Base-by-base conservation (phyloP, 2,888 invertebrate species). In the Cantharis flavilabris region DNA sequence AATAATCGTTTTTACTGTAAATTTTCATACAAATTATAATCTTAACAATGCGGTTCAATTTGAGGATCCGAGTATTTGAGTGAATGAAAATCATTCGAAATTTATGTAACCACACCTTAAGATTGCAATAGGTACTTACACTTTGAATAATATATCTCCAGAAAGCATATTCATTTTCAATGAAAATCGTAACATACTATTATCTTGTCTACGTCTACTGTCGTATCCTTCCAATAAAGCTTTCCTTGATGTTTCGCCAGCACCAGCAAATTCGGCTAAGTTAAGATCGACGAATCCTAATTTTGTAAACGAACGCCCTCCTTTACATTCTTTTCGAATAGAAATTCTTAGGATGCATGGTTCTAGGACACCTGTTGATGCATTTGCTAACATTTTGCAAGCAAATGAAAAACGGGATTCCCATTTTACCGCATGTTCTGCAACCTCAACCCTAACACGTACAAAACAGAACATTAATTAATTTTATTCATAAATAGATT, bases 261-360 rank as follows among this genome's bases (percentile, higher is more conserved):
- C 94, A 80, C 98, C 98, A 75, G 99, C 98, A 89, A 96, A 96
- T 90, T 98, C 98, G 77, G 98, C 97, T 87, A 99, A 92, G 91
- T 99, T 98, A 85, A 99, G 92, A 90, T 98, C 98, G 84, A 96
- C 98, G 91, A 97, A 99, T 83, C 99, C 99, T 85, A 99, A 92
- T 91, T 99, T 99, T 90, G 96, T 96, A 90, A 94, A 96, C 81
- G 96, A 94, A 81, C 95, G 92, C 72, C 97, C 97, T 88, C 94
- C 94, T 87, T 94, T 94, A 89, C 92, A 92, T 87, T 94, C 98
- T 92, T 97, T 98, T 87, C 98, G 92, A 84, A 99, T 96, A 80
- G 98, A 99, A 86, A 99, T 95, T 87, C 98, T 92, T 87, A 98
- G 92, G 83, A 95, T 92, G 89, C 98, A 98, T 73, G 96, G 95